Conservation (phyloP, 2,888 invertebrate species). For the Oscheius sp. region DNA sequence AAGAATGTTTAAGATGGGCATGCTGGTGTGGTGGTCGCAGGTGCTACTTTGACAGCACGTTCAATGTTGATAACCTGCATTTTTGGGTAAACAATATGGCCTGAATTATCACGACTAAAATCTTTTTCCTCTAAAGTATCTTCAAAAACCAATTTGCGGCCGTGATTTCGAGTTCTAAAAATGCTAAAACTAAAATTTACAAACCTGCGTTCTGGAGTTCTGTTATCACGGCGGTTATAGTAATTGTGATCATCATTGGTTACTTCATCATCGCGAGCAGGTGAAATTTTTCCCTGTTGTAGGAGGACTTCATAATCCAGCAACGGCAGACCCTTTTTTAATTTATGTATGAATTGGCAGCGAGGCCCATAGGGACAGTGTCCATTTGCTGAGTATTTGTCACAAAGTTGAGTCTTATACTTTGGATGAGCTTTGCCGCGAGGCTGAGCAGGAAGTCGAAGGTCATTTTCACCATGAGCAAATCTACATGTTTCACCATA, state of each 20-base stretch:
- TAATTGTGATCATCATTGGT: conserved; percentile 32
- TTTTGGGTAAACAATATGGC: conserved; percentile 23
- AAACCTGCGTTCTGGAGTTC: conserved; percentile 4
- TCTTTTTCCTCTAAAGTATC: not conserved
- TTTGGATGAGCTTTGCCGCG: conserved; percentile 59
- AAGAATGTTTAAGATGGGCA: not conserved
- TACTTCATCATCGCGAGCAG: conserved; percentile 52
- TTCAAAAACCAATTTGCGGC: conserved; percentile 10
- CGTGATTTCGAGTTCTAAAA: conserved; percentile 7
- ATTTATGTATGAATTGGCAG: conserved; percentile 58
- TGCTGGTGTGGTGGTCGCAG: not conserved
- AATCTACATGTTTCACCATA: conserved; percentile 64
- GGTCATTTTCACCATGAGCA: conserved; percentile 66
- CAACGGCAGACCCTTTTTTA: conserved; percentile 48
- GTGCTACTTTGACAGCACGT: conserved; percentile 8
- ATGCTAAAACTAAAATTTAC: not conserved
- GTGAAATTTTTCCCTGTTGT: conserved; percentile 44
- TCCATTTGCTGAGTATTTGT: conserved; percentile 53
- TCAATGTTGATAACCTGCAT: conserved; percentile 34
- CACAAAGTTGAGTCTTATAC: conserved; percentile 59
- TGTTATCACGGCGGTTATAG: not conserved
- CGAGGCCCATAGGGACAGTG: conserved; percentile 56
- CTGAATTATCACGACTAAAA: not conserved
- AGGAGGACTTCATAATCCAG: conserved; percentile 52
- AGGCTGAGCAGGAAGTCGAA: conserved; percentile 58